These are phyloP conservation scores for Aradus depressus DNA, from an alignment of 2,888 invertebrate genomes.

Conservation along the genomic window DNA sequence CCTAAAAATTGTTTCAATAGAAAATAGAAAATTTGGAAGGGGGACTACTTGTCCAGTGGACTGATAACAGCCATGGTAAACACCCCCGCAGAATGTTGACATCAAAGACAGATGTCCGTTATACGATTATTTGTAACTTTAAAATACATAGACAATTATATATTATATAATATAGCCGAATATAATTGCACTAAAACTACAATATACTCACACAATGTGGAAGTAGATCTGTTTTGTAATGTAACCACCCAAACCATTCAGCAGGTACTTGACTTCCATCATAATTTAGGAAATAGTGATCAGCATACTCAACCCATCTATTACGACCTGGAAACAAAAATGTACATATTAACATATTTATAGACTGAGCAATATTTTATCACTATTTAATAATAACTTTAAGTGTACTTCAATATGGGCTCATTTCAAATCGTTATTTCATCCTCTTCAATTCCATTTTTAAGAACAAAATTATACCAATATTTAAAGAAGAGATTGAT, in stretches of 20 bases:
- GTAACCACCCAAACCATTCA: conserved; percentile 97
- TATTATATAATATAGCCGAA: neutral
- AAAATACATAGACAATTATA: neutral
- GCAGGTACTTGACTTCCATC: conserved; percentile 82
- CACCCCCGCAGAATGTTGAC: too few relatives aligned
- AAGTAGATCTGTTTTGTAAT: conserved; percentile 74
- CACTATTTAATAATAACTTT: neutral
- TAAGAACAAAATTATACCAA: too few relatives aligned
- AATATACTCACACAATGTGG: conserved; percentile 41
- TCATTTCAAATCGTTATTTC: too few relatives aligned
- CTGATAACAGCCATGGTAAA: too few relatives aligned
- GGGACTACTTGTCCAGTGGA: too few relatives aligned
- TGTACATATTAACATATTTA: too few relatives aligned
- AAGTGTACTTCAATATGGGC: neutral
- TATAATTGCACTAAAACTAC: neutral
- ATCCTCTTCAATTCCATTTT: too few relatives aligned
- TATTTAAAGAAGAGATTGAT: too few relatives aligned
- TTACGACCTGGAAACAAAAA: conserved; percentile 59
- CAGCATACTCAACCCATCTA: conserved; percentile 87
- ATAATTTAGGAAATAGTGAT: conserved; percentile 61
- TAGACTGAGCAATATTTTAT: neutral
- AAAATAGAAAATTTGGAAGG: too few relatives aligned
- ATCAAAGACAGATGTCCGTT: neutral
- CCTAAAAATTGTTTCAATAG: too few relatives aligned
- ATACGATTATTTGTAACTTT: neutral